Conservation (phyloP, 2,888 invertebrate species). For the Laspeyria flexula region DNA sequence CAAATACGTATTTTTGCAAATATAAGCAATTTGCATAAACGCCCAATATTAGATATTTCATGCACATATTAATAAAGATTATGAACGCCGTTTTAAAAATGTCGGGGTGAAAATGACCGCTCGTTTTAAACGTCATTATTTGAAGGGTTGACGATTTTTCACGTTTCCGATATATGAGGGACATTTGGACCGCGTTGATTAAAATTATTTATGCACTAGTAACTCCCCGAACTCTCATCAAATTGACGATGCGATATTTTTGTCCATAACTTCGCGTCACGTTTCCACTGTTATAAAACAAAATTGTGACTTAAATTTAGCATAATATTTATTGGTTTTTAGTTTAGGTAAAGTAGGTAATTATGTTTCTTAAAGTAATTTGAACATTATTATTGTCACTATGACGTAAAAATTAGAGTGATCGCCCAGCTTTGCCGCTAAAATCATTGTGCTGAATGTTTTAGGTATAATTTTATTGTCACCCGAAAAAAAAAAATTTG, state of each 20-base stretch:
- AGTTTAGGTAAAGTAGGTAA: no score
- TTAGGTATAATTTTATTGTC: no score
- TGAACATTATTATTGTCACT: no score
- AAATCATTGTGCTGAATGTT: no score
- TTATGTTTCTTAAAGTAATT: no score
- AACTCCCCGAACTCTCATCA: not conserved
- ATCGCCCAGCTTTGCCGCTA: no score
- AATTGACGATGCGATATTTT: not conserved
- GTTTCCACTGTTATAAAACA: no score
- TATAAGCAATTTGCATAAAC: conserved; percentile 69
- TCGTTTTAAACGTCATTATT: conserved; percentile 49
- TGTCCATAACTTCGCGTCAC: no score
- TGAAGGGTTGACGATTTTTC: conserved; percentile 54
- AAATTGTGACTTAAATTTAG: no score
- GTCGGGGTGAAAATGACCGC: conserved; percentile 51
- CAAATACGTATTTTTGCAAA: conserved; percentile 64
- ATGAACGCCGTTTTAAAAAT: conserved; percentile 52
- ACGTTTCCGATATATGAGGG: conserved; percentile 40
- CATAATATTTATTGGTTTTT: no score
- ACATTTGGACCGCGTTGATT: conserved; percentile 24
- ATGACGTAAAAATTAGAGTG: no score
- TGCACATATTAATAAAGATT: conserved; percentile 67
- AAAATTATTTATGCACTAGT: conserved; percentile 38
- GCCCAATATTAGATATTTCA: conserved; percentile 63
- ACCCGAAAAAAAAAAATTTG: no score